Conservation (phyloP, 2,113 vertebrate species). For the Xenus cinereus region DNA sequence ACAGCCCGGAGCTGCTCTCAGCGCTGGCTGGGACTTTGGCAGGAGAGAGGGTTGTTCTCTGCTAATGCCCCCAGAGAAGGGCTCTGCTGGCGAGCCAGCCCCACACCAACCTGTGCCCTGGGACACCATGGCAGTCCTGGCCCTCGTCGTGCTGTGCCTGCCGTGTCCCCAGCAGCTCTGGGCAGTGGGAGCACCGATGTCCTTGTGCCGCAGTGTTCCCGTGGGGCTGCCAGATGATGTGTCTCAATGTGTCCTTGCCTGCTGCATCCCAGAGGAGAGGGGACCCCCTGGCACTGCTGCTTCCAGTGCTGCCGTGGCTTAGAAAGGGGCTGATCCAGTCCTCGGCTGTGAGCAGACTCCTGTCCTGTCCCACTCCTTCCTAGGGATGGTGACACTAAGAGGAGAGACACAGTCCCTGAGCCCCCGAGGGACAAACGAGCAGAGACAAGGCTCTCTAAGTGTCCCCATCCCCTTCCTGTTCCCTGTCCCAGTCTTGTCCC, state of each 20-base stretch:
- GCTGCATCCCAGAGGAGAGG: neutral
- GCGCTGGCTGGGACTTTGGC: accelerated
- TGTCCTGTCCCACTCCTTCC: neutral
- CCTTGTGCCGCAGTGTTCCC: neutral
- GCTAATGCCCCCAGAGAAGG: accelerated
- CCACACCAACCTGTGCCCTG: accelerated
- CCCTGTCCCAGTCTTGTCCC: neutral
- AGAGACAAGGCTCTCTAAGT: neutral
- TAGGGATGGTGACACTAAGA: no score
- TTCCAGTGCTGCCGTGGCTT: neutral
- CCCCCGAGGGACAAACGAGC: neutral
- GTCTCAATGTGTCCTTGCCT: neutral
- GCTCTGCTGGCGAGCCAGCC: neutral
- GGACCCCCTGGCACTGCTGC: accelerated
- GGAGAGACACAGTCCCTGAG: neutral
- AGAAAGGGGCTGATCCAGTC: neutral
- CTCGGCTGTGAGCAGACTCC: neutral
- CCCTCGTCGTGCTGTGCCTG: no score
- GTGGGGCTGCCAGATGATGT: accelerated
- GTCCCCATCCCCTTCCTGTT: neutral
- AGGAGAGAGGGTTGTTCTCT: neutral
- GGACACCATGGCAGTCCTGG: neutral
- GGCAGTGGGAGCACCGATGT: neutral
- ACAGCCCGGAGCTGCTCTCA: neutral
- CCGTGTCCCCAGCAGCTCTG: neutral